These are phyloP conservation scores for Phyllotreta cruciferae DNA, from an alignment of 2,888 invertebrate species.

Conservation along the genomic window DNA sequence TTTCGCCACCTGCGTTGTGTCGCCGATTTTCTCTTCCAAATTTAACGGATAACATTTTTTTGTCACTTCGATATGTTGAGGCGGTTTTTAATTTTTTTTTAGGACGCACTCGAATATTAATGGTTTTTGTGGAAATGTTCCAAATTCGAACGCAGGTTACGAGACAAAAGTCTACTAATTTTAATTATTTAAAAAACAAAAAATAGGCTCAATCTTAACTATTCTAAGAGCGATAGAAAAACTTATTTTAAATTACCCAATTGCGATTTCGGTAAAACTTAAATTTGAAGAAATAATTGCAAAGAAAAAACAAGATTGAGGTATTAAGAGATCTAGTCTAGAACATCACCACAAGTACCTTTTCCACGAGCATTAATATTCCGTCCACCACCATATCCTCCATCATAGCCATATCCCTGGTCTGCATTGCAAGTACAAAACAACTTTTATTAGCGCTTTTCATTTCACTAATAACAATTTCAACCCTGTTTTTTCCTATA, in stretches of 20 bases:
- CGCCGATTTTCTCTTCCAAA: constrained; percentile 40
- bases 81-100: constrained; percentile 22
- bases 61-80: constrained; percentile 27
- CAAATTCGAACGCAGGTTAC: constrained; percentile 44
- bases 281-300: constrained; percentile 1
- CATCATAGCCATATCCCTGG: constrained; percentile 89
- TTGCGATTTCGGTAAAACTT: too few species aligned
- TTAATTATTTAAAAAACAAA: constrained; percentile 14
- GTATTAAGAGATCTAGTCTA: constrained; percentile 17
- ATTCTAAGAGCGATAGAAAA: constrained; percentile 13
- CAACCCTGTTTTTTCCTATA: constrained; percentile 8
- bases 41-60: constrained; percentile 30
- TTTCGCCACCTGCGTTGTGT: constrained; percentile 52
- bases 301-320: constrained; percentile 27
- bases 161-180: constrained; percentile 30
- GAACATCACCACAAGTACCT: constrained; percentile 67
- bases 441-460: constrained; percentile 54
- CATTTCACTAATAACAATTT: background rate
- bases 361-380: constrained; percentile 86
- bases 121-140: constrained; percentile 36
- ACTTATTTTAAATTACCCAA: too few species aligned
- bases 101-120: constrained; percentile 38
- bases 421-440: constrained; percentile 65
- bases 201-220: background rate
- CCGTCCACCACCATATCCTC: constrained; percentile 86